Evolutionary conservation across 1,140 invertebrate genomes (phyloP).

Genomic region (Cephus cinctus): DNA sequence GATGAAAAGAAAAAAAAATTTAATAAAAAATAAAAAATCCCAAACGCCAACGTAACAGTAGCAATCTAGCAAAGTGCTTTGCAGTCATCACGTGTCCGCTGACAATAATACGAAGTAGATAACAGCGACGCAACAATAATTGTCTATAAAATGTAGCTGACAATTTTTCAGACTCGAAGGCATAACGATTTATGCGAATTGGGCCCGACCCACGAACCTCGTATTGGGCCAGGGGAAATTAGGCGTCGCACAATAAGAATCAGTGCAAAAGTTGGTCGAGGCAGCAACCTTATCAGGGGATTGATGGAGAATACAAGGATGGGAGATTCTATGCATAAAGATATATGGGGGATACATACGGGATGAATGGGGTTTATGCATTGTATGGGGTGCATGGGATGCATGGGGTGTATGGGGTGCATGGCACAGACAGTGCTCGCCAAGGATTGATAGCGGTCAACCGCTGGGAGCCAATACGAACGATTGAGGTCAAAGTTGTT

Average conservation of each 20-base stretch:
- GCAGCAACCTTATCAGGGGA: neutral
- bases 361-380: constrained; percentile 1
- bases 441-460: constrained; percentile 36
- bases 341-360: constrained; percentile 4
- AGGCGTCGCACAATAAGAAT: too few species aligned
- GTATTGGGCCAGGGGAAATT: too few species aligned
- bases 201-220: too few species aligned
- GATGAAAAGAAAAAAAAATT: too few species aligned
- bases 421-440: constrained; percentile 18
- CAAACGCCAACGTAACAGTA: too few species aligned
- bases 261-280: too few species aligned
- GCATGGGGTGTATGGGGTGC: neutral
- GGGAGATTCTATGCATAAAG: neutral
- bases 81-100: neutral
- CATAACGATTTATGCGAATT: too few species aligned
- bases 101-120: neutral
- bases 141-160: too few species aligned
- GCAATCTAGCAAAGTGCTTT: too few species aligned
- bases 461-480: constrained; percentile 33
- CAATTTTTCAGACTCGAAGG: too few species aligned
- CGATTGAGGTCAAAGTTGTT: constrained; percentile 50
- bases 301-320: neutral
- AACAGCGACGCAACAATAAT: neutral
- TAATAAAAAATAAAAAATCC: too few species aligned
- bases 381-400: neutral